A percentile compares a stretch with the other conserved stretches of the same genome.
Evolutionary conservation across 2,113 vertebrate species (phyloP).

Genomic region (Bungarus multicinctus): DNA sequence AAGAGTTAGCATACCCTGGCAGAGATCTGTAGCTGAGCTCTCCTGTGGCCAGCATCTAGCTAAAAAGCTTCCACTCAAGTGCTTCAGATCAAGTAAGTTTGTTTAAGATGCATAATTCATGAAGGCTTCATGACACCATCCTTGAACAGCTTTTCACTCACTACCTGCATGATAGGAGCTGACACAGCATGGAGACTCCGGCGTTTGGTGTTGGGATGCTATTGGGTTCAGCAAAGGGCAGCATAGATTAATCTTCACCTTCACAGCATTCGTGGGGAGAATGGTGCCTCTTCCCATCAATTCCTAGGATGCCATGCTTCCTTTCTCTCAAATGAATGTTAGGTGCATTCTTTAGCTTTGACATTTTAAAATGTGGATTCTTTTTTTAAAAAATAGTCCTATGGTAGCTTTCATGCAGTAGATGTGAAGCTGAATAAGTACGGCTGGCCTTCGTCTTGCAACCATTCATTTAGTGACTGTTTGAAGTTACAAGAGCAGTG

Average conservation of each 20-base stretch:
- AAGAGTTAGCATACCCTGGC: constrained; percentile 8
- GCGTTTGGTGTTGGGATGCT: constrained; percentile 53
- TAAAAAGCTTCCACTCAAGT: constrained; percentile 73
- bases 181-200: constrained; percentile 51
- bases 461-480: not conserved
- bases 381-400: not conserved
- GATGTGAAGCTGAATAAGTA: not conserved
- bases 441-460: not conserved
- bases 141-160: constrained; percentile 70
- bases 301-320: not conserved
- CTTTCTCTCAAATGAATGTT: not conserved
- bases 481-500: not conserved
- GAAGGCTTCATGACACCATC: constrained; percentile 72
- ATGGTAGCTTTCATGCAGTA: not conserved
- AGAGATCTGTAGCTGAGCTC: constrained; percentile 58
- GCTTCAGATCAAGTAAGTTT: constrained; percentile 77
- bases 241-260: constrained; percentile 17
- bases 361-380: not conserved
- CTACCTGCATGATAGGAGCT: constrained; percentile 57
- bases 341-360: not conserved
- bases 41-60: constrained; percentile 63
- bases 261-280: not conserved
- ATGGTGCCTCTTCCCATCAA: rapidly evolving
- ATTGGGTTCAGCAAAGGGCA: constrained; percentile 39
- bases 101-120: constrained; percentile 87